Evolutionary conservation across 2,888 invertebrate species (phyloP).

Genomic region (Heteromyza rotundicornis): DNA sequence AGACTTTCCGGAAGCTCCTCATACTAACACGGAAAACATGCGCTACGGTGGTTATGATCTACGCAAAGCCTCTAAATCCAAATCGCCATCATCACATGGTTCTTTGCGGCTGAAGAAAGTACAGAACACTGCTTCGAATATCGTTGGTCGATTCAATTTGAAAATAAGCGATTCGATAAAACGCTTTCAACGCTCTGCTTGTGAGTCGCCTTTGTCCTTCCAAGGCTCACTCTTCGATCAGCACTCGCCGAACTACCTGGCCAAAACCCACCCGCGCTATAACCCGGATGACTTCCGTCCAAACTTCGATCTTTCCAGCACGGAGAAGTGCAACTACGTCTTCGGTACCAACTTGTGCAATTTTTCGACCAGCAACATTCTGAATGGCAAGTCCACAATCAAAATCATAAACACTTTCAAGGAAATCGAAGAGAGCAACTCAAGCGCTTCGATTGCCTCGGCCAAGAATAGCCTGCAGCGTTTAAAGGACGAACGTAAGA

Average conservation of each 20-base stretch:
- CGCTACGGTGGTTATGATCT: slow-evolving; percentile 62
- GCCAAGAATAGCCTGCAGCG: slow-evolving; percentile 45
- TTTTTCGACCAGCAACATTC: slow-evolving; percentile 50
- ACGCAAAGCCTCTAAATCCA: slow-evolving; percentile 55
- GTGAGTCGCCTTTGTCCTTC: slow-evolving; percentile 59
- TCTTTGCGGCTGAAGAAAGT: slow-evolving; percentile 54
- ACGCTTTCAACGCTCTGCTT: slow-evolving; percentile 30
- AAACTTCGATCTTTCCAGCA: slow-evolving; percentile 33
- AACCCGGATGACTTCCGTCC: slow-evolving; percentile 54
- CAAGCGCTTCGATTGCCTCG: slow-evolving; percentile 17
- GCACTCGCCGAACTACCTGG: slow-evolving; percentile 29
- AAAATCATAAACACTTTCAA: slow-evolving; percentile 48
- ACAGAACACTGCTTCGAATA: slow-evolving; percentile 56
- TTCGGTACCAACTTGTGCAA: slow-evolving; percentile 56
- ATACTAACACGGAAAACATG: slow-evolving; percentile 48
- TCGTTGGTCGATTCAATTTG: slow-evolving; percentile 55
- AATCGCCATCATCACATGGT: slow-evolving; percentile 40
- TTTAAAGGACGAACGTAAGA: slow-evolving; percentile 49
- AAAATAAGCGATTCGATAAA: slow-evolving; percentile 50
- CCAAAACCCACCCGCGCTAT: slow-evolving; percentile 33
- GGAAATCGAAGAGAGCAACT: slow-evolving; percentile 39
- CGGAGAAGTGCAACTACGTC: slow-evolving; percentile 45
- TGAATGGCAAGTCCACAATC: slow-evolving; percentile 56
- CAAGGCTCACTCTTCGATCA: slow-evolving; percentile 59
- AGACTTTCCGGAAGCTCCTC: too few species aligned